A percentile compares a stretch with the other conserved stretches of the same genome.
Conservation (phyloP, 2,888 invertebrate species). For the Bellardia pandia region DNA sequence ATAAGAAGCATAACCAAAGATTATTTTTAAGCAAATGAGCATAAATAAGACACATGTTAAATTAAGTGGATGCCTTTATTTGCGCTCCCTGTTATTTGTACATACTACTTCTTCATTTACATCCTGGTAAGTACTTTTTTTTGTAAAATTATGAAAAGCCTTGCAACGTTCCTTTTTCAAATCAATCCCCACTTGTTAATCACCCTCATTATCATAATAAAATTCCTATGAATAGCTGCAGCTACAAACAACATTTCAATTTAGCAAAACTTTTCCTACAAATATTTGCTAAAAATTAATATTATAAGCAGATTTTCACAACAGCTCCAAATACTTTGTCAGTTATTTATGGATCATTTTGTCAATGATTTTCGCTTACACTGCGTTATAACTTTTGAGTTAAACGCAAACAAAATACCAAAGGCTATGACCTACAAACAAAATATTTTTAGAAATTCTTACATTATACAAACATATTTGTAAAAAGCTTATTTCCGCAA, state of each 20-base stretch:
- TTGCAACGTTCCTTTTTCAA: background rate
- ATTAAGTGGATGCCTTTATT: too few species aligned
- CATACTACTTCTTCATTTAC: too few species aligned
- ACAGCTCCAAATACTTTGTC: background rate
- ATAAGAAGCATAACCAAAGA: too few species aligned
- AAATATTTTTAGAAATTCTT: background rate
- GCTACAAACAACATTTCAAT: background rate
- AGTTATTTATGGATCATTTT: background rate
- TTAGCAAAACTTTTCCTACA: background rate
- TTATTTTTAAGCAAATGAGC: too few species aligned
- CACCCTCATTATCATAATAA: background rate
- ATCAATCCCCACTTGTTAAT: background rate
- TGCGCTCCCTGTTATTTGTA: too few species aligned
- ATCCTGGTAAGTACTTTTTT: too few species aligned
- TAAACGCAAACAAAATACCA: slow-evolving; percentile 8
- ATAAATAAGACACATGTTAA: too few species aligned
- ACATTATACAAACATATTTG: background rate
- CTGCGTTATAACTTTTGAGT: background rate
- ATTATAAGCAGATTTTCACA: background rate
- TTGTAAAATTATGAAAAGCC: background rate
- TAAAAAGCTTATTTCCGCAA: slow-evolving; percentile 1
- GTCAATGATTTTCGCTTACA: background rate
- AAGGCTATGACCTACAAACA: slow-evolving; percentile 39
- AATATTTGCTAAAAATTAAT: background rate
- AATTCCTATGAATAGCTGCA: background rate